phyloP scores from a whole-genome alignment of 92 coral and sea anemone genomes.

The Montipora capitata region DNA sequence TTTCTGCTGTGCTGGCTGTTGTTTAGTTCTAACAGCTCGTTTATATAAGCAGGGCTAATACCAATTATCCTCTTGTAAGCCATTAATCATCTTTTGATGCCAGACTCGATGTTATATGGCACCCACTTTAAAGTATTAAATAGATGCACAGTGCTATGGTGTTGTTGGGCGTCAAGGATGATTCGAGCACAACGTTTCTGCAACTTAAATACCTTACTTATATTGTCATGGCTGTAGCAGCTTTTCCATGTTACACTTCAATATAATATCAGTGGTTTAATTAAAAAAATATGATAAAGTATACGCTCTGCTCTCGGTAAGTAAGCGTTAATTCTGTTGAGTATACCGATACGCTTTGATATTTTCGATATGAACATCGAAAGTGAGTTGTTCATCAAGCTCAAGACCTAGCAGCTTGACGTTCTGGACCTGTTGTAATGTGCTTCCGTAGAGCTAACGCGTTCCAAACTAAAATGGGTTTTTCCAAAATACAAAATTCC shows the following conservation, averaged over 20 bases:
- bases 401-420: slow-evolving; percentile 43
- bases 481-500: too few relatives aligned
- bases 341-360: slow-evolving; percentile 41
- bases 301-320: slow-evolving; percentile 49
- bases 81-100: slow-evolving; percentile 23
- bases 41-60: slow-evolving; percentile 7
- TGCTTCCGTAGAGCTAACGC: slow-evolving; percentile 6
- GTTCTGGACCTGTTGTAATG: slow-evolving; percentile 25
- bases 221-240: slow-evolving; percentile 20
- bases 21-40: slow-evolving; percentile 22
- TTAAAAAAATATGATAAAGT: slow-evolving; percentile 33
- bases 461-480: too few relatives aligned
- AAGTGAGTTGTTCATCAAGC: slow-evolving; percentile 18
- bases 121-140: slow-evolving; percentile 13
- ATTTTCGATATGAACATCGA: slow-evolving; percentile 29
- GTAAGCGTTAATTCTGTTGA: slow-evolving; percentile 35
- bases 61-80: slow-evolving; percentile 27
- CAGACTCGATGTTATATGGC: slow-evolving; percentile 28
- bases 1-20: slow-evolving; percentile 28
- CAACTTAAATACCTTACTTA: slow-evolving; percentile 49
- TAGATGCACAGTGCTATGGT: slow-evolving; percentile 29
- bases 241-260: slow-evolving; percentile 30
- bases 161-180: slow-evolving; percentile 34
- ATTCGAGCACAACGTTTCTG: slow-evolving; percentile 39
- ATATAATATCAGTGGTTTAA: slow-evolving; percentile 25